Base-by-base conservation (phyloP, 1,140 invertebrate genomes). In the Scaptomyza graminum region DNA sequence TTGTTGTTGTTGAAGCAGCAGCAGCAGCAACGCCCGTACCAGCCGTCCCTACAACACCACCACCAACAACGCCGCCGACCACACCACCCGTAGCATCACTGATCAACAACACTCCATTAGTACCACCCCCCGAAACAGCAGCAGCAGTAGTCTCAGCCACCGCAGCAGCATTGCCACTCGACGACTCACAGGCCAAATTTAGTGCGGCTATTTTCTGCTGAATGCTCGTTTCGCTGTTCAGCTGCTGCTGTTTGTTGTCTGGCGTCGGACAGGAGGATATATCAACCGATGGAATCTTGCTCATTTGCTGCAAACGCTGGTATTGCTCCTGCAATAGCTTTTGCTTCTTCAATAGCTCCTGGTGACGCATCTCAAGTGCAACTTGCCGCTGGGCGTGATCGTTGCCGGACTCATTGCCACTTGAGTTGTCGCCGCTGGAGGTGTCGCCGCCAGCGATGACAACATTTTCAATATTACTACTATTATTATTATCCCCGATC, bases 301-400 rank as follows among this genome's bases (percentile, higher is more conserved):
- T 96, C 18, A 97, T 93, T 91, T 96, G 96, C 79, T 98, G 97
- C 37, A 98, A 90, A 9, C 97, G 93, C 0, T 96, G 95, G 91
- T 97, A 98, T 79, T 98, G 97, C 73, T 97, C 97, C 80, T 98
- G 97, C 1, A 98, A 92, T 3, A 96, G 95, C 64, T 95, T 95
- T 80, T 98, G 97, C 82, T 97, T 97, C 52, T 96, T 94, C 3
- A 98, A 88, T 1, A 98, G 92, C 80, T 97, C 97, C 87, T 97
- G 96, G 83, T 98, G 97, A 1, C 97, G 94, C 76, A 96, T 95
- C 88, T 97, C 96, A 3, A 97, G 93, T 28, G 95, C 93, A 61
- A 96, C 95, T 83, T 97, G 96, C 0, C 96, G 93, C 43, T 92
- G 92, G 2, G 70, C 79, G 49, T 90, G 82, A 47, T 94, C 93